These are phyloP conservation scores for Pterocles gutturalis DNA, from an alignment of 2,113 vertebrate genomes.

Conservation along the genomic window DNA sequence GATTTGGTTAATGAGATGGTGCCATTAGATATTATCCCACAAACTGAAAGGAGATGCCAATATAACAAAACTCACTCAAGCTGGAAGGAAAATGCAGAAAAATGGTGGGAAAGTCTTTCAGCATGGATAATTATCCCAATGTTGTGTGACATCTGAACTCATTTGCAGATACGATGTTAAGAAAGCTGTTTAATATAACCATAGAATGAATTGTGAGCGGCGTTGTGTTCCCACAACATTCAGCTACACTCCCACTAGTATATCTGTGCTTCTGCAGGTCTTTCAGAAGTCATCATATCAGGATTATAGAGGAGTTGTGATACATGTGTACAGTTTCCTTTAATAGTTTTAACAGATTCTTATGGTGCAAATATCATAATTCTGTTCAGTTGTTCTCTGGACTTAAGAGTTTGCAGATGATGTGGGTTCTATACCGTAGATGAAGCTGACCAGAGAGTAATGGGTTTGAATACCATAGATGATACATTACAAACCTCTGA, in stretches of 20 bases:
- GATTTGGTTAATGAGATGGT: neutral
- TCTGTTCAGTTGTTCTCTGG: neutral
- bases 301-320: neutral
- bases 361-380: neutral
- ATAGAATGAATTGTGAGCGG: neutral
- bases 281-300: neutral
- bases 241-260: accelerated
- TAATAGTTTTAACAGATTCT: neutral
- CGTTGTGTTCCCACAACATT: neutral
- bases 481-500: neutral
- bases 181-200: neutral
- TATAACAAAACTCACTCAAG: neutral
- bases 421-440: neutral
- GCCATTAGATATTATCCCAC: neutral
- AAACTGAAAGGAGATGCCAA: neutral
- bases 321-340: neutral
- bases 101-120: neutral
- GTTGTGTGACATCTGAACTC: neutral
- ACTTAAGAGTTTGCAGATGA: neutral
- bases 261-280: neutral
- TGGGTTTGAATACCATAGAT: neutral
- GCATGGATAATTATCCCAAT: neutral
- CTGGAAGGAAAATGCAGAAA: neutral
- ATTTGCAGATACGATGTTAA: neutral
- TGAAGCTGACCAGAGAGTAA: neutral